Evolutionary conservation across 2,113 vertebrate genomes (phyloP).

Genomic region (Laticauda laticaudata): DNA sequence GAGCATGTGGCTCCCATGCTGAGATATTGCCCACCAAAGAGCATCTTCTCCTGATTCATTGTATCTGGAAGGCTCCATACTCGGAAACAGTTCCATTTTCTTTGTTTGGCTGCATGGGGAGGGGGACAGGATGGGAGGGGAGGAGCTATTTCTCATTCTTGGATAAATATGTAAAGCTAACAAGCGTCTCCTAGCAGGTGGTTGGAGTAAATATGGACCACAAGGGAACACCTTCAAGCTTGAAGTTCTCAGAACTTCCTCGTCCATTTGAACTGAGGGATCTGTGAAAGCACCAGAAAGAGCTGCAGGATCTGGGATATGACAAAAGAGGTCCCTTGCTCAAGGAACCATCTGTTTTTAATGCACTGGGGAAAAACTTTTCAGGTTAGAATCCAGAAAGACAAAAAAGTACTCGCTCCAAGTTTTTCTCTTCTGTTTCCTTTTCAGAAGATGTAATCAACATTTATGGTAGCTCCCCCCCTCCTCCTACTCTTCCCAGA

Average conservation of each 20-base stretch:
- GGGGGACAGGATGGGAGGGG: no score
- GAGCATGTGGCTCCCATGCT: background rate
- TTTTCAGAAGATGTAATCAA: constrained; percentile 39
- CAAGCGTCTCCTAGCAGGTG: background rate
- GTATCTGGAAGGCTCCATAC: background rate
- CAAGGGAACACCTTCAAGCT: background rate
- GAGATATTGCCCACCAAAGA: background rate
- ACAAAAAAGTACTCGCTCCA: background rate
- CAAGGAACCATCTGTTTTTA: background rate
- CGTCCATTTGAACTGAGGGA: background rate
- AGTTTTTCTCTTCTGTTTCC: constrained; percentile 5
- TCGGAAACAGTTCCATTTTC: background rate
- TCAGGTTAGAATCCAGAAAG: no score
- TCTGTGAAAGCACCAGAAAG: background rate
- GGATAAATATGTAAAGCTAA: background rate
- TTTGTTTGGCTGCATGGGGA: no score
- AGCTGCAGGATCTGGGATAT: no score
- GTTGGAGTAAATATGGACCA: background rate
- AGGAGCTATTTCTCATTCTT: background rate
- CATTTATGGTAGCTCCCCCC: background rate
- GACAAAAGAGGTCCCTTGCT: background rate
- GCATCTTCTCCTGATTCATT: background rate
- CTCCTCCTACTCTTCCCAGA: constrained; percentile 29
- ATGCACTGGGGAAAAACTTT: background rate
- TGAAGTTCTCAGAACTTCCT: no score